Base-by-base conservation (phyloP, 2,797 vertebrate genomes). In the Micropoecilia bifurca region DNA sequence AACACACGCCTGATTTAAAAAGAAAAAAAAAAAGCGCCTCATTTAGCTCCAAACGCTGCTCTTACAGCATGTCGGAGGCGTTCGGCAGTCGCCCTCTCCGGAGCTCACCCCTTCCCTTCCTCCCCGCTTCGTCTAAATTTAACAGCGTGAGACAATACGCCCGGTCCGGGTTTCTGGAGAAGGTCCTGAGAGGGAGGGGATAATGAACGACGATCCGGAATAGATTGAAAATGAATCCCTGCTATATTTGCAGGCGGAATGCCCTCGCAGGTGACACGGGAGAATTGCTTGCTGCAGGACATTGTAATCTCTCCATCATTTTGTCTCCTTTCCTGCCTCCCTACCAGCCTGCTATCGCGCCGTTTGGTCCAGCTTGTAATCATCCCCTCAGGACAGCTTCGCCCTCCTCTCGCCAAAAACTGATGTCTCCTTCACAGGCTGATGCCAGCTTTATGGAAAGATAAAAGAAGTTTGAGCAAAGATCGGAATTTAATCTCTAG, bases 351-450 rank as follows among this genome's bases (percentile, higher is more conserved):
- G 80, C 81, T 78, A 84, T 90, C 83, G n/a, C 85, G 63, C 77
- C 59, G 82, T 82, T 87, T 78, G 88, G 87, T 90, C 89, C 86
- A 76, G 88, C 85, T 88, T 84, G 87, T 94, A 92, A 95, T 96
- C 91, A 91, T 86, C 80, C 92, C 93, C 88, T 80, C 77, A 75
- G 94, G 93, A 90, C 81, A 81, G 48, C 82, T 85, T 75, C 88
- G 85, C 88, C 90, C 86, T 74, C 90, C 85, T 74, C 73, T 73
- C 75, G 50, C 86, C 87, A 90, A 85, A 90, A 85, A 86, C 79
- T 76, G 74, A 78, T 78, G 83, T 80, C 87, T 80, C 77, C 69
- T 84, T 45, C 88, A 76, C 61, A 80, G 80, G 88, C 45, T 80
- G 48, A 50, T 76, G 18, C 39, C n/a, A 28, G 79, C 63, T 73